phyloP scores from a whole-genome alignment of 2,888 invertebrate species.

The Nudaria mundana region DNA sequence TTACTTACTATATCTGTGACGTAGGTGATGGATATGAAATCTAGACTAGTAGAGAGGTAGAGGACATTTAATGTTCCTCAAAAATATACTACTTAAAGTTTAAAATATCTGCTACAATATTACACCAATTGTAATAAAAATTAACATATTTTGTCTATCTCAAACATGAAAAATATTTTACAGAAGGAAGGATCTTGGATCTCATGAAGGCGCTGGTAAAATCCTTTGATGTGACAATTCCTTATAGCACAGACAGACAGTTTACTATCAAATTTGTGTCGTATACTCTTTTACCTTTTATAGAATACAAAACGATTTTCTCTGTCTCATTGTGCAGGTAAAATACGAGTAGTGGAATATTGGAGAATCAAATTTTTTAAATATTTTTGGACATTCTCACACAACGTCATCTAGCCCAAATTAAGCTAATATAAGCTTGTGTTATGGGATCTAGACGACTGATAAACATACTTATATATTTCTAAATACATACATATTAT shows the following conservation, averaged over 20 bases:
- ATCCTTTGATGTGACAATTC: neutral
- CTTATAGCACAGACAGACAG: slow-evolving; percentile 15
- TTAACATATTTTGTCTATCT: neutral
- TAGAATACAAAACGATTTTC: slow-evolving; percentile 24
- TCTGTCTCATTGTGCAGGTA: neutral
- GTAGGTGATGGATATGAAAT: too few species aligned
- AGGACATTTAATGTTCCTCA: too few species aligned
- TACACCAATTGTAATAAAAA: neutral
- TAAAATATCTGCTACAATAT: too few species aligned
- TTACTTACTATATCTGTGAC: too few species aligned
- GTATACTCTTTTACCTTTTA: slow-evolving; percentile 4
- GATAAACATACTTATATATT: too few species aligned
- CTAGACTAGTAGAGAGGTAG: too few species aligned
- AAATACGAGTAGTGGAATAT: neutral
- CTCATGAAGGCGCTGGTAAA: neutral
- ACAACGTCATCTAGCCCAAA: too few species aligned
- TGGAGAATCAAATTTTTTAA: neutral
- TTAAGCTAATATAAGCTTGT: too few species aligned
- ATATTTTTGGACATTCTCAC: too few species aligned
- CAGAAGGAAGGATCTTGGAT: neutral
- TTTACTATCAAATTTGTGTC: slow-evolving; percentile 19
- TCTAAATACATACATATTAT: too few species aligned
- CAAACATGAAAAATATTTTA: neutral
- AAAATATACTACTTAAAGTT: too few species aligned
- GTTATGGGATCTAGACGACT: too few species aligned